Percentiles rank a stretch among this genome's conserved stretches.
Conservation (phyloP, 2,113 vertebrate genomes). For the Gobiocypris rarus region DNA sequence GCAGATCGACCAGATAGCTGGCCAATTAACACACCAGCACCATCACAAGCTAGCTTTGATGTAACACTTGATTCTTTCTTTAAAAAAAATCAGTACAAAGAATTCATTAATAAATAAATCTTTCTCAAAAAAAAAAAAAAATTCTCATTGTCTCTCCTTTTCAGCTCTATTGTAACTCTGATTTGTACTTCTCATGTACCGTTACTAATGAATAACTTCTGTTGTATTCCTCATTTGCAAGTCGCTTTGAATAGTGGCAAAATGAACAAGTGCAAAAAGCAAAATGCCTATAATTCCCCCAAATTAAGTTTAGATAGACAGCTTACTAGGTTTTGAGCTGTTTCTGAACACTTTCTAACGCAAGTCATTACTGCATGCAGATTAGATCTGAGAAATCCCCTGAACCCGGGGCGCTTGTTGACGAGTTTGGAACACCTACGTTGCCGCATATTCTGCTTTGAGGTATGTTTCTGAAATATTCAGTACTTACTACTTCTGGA, state of each 20-base stretch:
- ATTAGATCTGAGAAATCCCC: constrained; percentile 12
- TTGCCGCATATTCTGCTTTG: constrained; percentile 9
- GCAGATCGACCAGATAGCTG: background rate
- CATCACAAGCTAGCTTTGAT: constrained; percentile 5
- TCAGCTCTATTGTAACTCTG: background rate
- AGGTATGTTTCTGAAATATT: constrained; percentile 28
- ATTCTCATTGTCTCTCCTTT: background rate
- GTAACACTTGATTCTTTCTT: background rate
- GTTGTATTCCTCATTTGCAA: background rate
- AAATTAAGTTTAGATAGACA: constrained; percentile 9
- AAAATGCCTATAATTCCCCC: background rate
- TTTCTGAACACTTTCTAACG: too few relatives aligned
- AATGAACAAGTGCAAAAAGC: background rate
- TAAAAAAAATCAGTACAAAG: background rate
- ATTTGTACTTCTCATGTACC: background rate
- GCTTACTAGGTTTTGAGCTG: background rate
- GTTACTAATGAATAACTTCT: background rate
- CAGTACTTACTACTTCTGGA: constrained; percentile 10
- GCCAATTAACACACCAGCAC: background rate
- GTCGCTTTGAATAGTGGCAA: background rate
- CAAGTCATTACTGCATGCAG: constrained; percentile 4
- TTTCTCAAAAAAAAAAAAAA: too few relatives aligned
- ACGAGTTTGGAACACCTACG: constrained; percentile 20
- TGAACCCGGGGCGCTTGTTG: constrained; percentile 12
- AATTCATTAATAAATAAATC: background rate